phyloP scores from a whole-genome alignment of 2,797 vertebrate genomes.

The Vultur gryphus region DNA sequence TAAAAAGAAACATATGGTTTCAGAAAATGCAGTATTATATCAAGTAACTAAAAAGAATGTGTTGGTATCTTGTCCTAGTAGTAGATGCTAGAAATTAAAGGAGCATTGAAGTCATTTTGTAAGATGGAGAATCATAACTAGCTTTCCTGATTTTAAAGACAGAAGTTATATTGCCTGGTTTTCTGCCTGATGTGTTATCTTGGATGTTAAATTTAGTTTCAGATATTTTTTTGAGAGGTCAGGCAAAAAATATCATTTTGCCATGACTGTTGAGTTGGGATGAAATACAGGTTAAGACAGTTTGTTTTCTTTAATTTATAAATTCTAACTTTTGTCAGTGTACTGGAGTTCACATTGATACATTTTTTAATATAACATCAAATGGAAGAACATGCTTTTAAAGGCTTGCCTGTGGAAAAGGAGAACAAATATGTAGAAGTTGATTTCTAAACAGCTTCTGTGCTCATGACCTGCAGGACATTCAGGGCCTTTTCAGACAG shows the following conservation, averaged over 20 bases:
- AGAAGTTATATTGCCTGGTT: not conserved
- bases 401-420: not conserved
- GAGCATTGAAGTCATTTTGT: not conserved
- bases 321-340: not conserved
- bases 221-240: not conserved
- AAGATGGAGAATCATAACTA: not conserved
- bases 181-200: not conserved
- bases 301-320: not conserved
- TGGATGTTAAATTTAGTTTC: not conserved
- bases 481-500: not conserved
- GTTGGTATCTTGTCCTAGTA: not conserved
- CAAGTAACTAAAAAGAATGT: not conserved
- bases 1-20: not conserved
- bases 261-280: not conserved
- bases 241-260: not conserved
- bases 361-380: not conserved
- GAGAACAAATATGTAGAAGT: not conserved
- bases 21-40: not conserved
- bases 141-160: not conserved
- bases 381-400: not conserved
- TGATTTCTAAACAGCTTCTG: not conserved
- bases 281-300: not conserved
- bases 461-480: not conserved
- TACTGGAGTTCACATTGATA: not conserved
- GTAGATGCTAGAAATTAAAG: not conserved